Base-by-base conservation (phyloP, 2,113 vertebrate species). In the Ceyx margarethae region DNA sequence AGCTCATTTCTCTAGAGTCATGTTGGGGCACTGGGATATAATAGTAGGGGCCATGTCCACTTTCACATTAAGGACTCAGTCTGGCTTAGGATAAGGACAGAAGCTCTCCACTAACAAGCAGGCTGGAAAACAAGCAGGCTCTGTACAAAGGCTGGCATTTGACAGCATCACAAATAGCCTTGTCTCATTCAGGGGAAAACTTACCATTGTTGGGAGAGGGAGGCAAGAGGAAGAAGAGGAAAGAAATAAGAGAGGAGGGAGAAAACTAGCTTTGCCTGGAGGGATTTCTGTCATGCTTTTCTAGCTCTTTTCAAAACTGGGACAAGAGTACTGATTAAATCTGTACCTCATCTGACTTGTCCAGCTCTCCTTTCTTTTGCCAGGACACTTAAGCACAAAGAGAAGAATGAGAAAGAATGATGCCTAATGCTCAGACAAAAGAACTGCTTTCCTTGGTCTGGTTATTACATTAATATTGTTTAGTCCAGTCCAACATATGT, bases 301-400 rank as follows among this genome's bases (percentile, higher is more conserved):
- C 75, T 53, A 86, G 35, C 22, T 71, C 64, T 58, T 90, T 88
- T 86, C 73, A 94, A 94, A 95, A 84, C 35, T 57, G n/a, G n/a
- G 86, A 83, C 72, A 40, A 26, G 13, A 78, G 18, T 40, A 28
- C 69, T 62, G 58, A 76, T 87, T 86, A 83, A 88, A 91, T 83
- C 76, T 81, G 19, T 66, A 61, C 57, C 28, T 87, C 35, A 14
- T 67, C 53, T 72, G 57, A 72, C 57, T 90, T 91, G 65, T 78
- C n/a, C 76, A 83, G 43, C 11, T 90, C 48, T 74, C 22, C 43
- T 74, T 81, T 89, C 56, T 81, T 87, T 56, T 75, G 67, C 57
- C 68, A 61, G 26, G n/a, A 74, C 20, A 42, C 60, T 87, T 84
- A 65, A 66, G 53, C 40, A 94, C 37, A 75, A 80, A 54, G 23